phyloP scores from a whole-genome alignment of 1,140 invertebrate species.

The Pseudobourletiella spinata region DNA sequence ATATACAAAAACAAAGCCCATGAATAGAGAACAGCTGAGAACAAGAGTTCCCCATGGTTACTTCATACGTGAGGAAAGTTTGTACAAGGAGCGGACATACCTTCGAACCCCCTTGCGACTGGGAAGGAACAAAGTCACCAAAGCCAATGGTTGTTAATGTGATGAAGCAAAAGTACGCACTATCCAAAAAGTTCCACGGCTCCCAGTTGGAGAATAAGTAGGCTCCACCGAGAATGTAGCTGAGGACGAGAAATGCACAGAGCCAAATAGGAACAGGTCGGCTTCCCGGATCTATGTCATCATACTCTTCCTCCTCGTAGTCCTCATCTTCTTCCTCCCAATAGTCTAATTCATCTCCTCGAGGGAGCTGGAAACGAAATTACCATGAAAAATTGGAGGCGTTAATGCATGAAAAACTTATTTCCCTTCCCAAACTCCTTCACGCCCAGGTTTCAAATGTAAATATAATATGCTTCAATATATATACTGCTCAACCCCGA shows the following conservation, averaged over 20 bases:
- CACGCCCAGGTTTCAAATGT: too few species aligned
- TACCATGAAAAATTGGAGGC: too few species aligned
- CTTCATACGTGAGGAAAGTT: too few species aligned
- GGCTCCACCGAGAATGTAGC: conserved; percentile 79
- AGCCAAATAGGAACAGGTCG: conserved; percentile 82
- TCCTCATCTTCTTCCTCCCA: conserved; percentile 35
- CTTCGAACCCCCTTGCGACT: conserved; percentile 58
- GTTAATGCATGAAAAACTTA: too few species aligned
- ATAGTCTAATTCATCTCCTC: conserved; percentile 28
- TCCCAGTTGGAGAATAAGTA: conserved; percentile 72
- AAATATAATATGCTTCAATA: too few species aligned
- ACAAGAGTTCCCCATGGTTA: too few species aligned
- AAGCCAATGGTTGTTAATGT: conserved; percentile 92
- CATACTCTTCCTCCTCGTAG: conserved; percentile 29
- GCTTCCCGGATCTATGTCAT: conserved; percentile 36
- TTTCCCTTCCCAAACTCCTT: too few species aligned
- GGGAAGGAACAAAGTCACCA: conserved; percentile 83
- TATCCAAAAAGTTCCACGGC: conserved; percentile 75
- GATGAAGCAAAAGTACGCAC: conserved; percentile 92
- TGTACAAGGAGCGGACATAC: too few species aligned
- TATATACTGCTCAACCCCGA: too few species aligned
- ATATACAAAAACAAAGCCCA: not conserved
- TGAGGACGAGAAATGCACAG: conserved; percentile 70
- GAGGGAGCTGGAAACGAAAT: not conserved
- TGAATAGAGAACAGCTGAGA: not conserved